Conservation (phyloP, 2,888 invertebrate species). For the Alloplasta piceator region DNA sequence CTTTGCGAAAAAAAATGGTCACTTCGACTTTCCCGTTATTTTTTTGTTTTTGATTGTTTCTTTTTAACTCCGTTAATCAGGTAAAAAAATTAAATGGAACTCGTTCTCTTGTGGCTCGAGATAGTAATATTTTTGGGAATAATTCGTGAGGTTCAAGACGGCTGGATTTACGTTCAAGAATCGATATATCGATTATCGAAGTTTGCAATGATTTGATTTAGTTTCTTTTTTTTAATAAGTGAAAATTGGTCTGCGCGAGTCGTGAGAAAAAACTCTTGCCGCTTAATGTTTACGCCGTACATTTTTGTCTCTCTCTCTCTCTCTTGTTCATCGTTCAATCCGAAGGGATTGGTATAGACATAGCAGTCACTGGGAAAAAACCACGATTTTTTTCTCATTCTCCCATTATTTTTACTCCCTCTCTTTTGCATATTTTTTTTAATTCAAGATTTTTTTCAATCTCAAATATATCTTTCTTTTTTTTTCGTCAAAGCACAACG, state of each 20-base stretch:
- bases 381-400: conserved; percentile 8
- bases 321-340: conserved; percentile 34
- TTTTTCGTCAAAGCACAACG: conserved; percentile 62
- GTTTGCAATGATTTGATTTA: not conserved
- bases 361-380: conserved; percentile 57
- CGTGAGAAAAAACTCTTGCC: conserved; percentile 63
- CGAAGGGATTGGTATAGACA: conserved; percentile 46
- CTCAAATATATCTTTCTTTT: not conserved
- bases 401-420: conserved; percentile 33
- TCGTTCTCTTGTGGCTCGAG: conserved; percentile 41
- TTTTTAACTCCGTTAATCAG: conserved; percentile 30
- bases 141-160: conserved; percentile 26
- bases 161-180: conserved; percentile 15
- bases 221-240: conserved; percentile 44
- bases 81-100: conserved; percentile 63
- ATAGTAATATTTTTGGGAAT: conserved; percentile 42
- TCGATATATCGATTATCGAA: conserved; percentile 30
- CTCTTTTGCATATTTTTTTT: conserved; percentile 9
- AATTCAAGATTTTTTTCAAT: not conserved
- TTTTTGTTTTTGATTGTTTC: conserved; percentile 55
- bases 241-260: conserved; percentile 67
- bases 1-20: conserved; percentile 63
- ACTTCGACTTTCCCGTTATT: conserved; percentile 37
- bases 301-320: no score
- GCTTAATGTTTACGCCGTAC: conserved; percentile 57